Evolutionary conservation across 1,140 invertebrate genomes (phyloP).

Genomic region (Drosophila serrata): DNA sequence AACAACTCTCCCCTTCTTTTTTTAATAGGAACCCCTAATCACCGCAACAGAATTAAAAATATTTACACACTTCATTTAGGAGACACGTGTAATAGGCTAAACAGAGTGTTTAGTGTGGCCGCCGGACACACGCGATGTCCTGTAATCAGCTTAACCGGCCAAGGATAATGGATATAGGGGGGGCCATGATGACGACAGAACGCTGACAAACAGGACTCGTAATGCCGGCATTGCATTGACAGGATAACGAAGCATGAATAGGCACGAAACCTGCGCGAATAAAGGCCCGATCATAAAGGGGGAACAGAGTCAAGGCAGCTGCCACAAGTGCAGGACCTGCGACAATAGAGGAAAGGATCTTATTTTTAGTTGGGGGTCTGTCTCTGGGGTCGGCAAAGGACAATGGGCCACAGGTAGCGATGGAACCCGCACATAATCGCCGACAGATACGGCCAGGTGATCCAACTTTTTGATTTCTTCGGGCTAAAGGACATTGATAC

Average conservation of each 20-base stretch:
- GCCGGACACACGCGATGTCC: constrained; percentile 48
- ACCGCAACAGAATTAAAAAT: constrained; percentile 59
- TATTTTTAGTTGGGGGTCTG: constrained; percentile 47
- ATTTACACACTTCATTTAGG: constrained; percentile 71
- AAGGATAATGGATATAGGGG: constrained; percentile 16
- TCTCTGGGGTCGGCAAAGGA: constrained; percentile 48
- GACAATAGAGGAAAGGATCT: constrained; percentile 53
- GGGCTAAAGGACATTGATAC: constrained; percentile 81
- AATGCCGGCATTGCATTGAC: constrained; percentile 71
- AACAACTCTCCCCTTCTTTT: constrained; percentile 13
- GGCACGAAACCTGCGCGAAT: constrained; percentile 76
- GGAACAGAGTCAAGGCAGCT: constrained; percentile 65
- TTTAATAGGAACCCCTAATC: constrained; percentile 46
- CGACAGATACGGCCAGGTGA: constrained; percentile 78
- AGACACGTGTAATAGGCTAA: constrained; percentile 78
- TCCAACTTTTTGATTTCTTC: constrained; percentile 84
- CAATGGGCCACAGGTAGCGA: constrained; percentile 73
- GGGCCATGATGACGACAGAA: constrained; percentile 40
- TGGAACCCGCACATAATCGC: constrained; percentile 73
- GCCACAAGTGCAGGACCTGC: constrained; percentile 62
- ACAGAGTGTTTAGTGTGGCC: constrained; percentile 53
- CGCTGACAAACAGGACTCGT: constrained; percentile 65
- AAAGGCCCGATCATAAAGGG: constrained; percentile 14
- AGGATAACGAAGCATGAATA: constrained; percentile 84
- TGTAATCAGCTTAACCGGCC: constrained; percentile 61